phyloP scores from a whole-genome alignment of 2,888 invertebrate genomes.

The Harpalus rubripes region DNA sequence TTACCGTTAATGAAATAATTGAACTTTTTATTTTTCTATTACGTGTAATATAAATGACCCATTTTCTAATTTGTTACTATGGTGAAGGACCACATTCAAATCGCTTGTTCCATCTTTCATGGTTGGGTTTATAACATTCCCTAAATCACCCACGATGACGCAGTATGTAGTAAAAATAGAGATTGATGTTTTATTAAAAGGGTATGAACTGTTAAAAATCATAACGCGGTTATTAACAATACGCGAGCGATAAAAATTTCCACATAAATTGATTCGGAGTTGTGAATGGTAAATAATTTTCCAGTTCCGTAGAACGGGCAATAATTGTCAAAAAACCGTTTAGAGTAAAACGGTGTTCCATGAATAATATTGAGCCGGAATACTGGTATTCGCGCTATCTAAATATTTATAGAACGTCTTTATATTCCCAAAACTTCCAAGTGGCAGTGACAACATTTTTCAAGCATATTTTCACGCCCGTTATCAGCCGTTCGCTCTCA shows the following conservation, averaged over 20 bases:
- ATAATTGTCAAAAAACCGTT: conserved; percentile 44
- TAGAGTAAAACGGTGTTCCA: conserved; percentile 30
- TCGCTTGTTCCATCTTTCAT: too few species aligned
- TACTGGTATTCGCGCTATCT: conserved; percentile 40
- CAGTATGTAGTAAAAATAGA: too few species aligned
- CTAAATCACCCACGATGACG: too few species aligned
- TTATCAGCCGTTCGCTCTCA: conserved; percentile 49
- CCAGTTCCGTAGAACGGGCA: background rate
- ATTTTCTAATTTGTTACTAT: too few species aligned
- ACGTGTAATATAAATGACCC: too few species aligned
- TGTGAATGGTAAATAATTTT: background rate
- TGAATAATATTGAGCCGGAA: conserved; percentile 40
- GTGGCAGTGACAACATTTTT: conserved; percentile 57
- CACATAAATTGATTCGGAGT: conserved; percentile 1
- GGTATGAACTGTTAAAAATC: background rate
- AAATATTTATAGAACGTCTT: conserved; percentile 50
- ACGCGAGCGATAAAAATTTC: background rate
- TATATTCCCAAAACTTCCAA: conserved; percentile 46
- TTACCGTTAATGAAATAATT: too few species aligned
- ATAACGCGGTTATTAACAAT: background rate
- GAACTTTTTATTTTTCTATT: too few species aligned
- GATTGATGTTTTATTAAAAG: too few species aligned
- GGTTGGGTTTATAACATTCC: too few species aligned
- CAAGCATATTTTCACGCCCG: conserved; percentile 41
- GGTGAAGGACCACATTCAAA: too few species aligned